A percentile compares a stretch with the other conserved stretches of the same genome.
phyloP scores from a whole-genome alignment of 2,888 invertebrate genomes.

The Palloptera scutellata region DNA sequence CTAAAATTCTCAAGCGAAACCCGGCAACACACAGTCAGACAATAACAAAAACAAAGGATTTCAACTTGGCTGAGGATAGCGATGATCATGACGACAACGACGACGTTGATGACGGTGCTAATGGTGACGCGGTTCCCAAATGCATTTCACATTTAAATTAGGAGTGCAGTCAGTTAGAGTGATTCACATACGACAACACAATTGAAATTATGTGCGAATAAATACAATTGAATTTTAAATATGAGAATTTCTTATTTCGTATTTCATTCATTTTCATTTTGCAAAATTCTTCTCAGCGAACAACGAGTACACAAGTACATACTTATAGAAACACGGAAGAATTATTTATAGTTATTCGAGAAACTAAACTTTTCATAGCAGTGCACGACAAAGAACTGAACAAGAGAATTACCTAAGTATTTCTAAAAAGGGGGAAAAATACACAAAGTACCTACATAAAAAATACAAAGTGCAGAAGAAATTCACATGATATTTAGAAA shows the following conservation, averaged over 20 bases:
- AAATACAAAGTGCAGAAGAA: background rate
- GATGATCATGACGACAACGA: background rate
- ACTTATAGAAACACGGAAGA: too few relatives aligned
- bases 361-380: slow-evolving; percentile 2
- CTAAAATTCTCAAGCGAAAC: background rate
- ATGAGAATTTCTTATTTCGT: slow-evolving; percentile 16
- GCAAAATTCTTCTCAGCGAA: background rate
- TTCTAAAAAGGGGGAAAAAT: slow-evolving; percentile 2
- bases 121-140: slow-evolving; percentile 12
- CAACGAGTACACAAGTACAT: too few relatives aligned
- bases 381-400: slow-evolving; percentile 21
- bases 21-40: background rate
- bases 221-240: slow-evolving; percentile 21
- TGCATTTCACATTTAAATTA: slow-evolving; percentile 17
- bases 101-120: too few relatives aligned
- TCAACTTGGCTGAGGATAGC: background rate
- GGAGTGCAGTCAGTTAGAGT: slow-evolving; percentile 14
- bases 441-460: background rate
- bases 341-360: background rate
- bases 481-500: too few relatives aligned
- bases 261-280: too few relatives aligned
- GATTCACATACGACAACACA: slow-evolving; percentile 7
- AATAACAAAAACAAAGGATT: background rate
- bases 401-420: background rate
- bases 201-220: background rate